phyloP scores from a whole-genome alignment of 2,888 invertebrate species.

The Pandemis heparana region DNA sequence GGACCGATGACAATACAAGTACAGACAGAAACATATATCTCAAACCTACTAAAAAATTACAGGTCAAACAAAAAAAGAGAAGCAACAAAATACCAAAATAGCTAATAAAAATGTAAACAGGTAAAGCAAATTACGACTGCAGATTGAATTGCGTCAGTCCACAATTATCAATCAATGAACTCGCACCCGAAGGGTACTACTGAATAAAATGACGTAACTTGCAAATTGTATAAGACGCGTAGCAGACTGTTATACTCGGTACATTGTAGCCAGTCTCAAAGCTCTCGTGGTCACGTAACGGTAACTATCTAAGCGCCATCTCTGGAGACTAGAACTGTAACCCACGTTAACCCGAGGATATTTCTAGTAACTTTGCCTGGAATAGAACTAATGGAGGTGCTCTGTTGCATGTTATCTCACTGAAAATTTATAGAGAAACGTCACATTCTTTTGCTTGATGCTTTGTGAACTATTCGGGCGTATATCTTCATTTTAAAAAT shows the following conservation, averaged over 20 bases:
- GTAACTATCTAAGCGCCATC: conserved; percentile 35
- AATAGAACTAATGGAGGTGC: conserved; percentile 30
- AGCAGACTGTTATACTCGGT: background rate
- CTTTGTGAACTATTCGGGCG: background rate
- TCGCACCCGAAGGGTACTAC: background rate
- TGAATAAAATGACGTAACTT: conserved; percentile 23
- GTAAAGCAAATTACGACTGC: background rate
- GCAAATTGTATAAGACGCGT: conserved; percentile 18
- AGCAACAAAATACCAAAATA: background rate
- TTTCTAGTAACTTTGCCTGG: conserved; percentile 33
- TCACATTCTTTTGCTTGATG: background rate
- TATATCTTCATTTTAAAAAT: background rate
- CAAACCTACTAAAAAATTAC: too few species aligned
- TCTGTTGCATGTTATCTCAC: conserved; percentile 20
- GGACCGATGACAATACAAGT: too few species aligned
- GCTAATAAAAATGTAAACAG: background rate
- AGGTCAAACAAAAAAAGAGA: background rate
- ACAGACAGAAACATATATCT: too few species aligned
- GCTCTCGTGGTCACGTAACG: conserved; percentile 31
- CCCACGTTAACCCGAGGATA: conserved; percentile 28
- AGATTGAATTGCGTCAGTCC: conserved; percentile 7
- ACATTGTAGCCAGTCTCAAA: background rate
- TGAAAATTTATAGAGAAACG: background rate
- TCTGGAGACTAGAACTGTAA: conserved; percentile 31
- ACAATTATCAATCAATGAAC: conserved; percentile 30